Conservation (phyloP, 2,113 vertebrate genomes). For the Elanoides forficatus region DNA sequence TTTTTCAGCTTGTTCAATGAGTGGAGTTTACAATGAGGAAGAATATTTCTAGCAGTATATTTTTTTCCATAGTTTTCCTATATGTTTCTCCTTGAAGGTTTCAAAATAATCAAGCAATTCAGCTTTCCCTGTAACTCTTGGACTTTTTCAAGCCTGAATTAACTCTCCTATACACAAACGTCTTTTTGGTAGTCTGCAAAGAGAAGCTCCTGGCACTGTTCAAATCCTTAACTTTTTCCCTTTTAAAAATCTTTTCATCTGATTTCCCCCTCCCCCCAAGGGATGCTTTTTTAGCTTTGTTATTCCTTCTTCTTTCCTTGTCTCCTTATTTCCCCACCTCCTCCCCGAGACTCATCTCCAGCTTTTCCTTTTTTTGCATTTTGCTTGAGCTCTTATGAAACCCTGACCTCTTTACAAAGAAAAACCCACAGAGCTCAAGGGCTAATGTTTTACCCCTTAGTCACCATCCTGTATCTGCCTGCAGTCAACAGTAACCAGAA, state of each 20-base stretch:
- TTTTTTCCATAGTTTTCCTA: neutral
- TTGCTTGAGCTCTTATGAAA: neutral
- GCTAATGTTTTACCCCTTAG: conserved; percentile 13
- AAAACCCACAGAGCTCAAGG: neutral
- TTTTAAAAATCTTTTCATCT: neutral
- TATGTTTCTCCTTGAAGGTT: neutral
- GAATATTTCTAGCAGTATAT: neutral
- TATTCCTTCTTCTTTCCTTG: neutral
- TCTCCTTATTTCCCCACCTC: neutral
- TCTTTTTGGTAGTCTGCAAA: neutral
- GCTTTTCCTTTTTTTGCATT: neutral
- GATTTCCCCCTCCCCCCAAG: neutral
- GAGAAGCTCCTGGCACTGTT: neutral
- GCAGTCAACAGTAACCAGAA: conserved; percentile 17
- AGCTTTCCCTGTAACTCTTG: neutral
- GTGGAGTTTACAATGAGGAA: too few species aligned
- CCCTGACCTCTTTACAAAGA: neutral
- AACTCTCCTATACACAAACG: neutral
- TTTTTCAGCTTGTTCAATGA: too few species aligned
- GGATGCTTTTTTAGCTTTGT: neutral
- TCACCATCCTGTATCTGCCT: neutral
- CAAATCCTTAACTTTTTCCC: neutral
- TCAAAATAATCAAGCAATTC: neutral
- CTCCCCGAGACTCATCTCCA: neutral
- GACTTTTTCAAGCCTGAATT: neutral